A percentile compares a stretch with the other conserved stretches of the same genome.
These are phyloP conservation scores for Phyllotreta cruciferae DNA, from an alignment of 2,888 invertebrate genomes.

Conservation along the genomic window DNA sequence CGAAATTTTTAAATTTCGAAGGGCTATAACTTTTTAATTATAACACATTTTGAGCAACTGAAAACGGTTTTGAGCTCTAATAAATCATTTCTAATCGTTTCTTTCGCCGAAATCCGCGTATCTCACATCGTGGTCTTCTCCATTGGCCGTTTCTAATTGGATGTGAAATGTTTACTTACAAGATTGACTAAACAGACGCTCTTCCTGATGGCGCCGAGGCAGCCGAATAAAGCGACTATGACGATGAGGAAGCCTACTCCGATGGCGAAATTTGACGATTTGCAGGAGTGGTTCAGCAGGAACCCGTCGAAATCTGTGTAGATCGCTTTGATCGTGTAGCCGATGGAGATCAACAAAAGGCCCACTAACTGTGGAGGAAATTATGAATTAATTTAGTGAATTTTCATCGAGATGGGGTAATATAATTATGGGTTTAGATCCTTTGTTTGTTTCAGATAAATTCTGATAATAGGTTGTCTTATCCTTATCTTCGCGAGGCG, in stretches of 20 bases:
- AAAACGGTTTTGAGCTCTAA: no score
- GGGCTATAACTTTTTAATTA: no score
- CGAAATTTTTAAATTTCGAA: no score
- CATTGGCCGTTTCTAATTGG: no score
- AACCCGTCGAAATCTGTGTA: constrained; percentile 68
- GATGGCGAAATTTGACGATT: constrained; percentile 78
- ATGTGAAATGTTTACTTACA: constrained; percentile 62
- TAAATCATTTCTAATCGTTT: no score
- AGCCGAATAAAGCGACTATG: constrained; percentile 81
- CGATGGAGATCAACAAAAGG: constrained; percentile 71
- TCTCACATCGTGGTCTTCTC: no score
- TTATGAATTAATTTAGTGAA: background rate
- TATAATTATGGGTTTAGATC: no score
- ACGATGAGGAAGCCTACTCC: constrained; percentile 77
- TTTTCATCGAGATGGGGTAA: background rate
- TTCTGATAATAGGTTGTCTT: no score
- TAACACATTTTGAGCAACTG: no score
- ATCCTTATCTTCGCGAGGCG: no score
- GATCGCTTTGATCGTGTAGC: constrained; percentile 67
- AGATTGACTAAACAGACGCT: constrained; percentile 75
- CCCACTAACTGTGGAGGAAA: constrained; percentile 68
- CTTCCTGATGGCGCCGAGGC: constrained; percentile 81
- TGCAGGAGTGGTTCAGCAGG: constrained; percentile 68
- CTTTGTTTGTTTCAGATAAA: no score
- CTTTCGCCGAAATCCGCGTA: no score